Conservation (phyloP, 1,140 invertebrate genomes). For the Drosophila dunni region DNA sequence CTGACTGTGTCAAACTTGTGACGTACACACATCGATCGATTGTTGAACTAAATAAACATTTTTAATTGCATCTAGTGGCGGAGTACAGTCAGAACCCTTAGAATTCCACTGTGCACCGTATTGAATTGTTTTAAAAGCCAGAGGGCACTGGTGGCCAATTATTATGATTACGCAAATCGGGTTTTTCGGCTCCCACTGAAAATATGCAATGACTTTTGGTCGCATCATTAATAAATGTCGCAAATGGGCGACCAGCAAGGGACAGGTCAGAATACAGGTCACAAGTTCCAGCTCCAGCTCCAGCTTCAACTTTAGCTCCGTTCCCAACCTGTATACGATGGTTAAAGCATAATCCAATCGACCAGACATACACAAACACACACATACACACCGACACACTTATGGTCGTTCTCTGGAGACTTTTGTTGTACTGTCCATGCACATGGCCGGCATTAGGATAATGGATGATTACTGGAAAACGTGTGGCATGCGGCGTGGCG, state of each 20-base stretch:
- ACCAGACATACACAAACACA: conserved; percentile 42
- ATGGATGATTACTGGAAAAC: conserved; percentile 80
- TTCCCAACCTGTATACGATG: conserved; percentile 38
- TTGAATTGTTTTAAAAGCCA: conserved; percentile 56
- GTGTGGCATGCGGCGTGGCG: conserved; percentile 72
- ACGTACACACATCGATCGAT: conserved; percentile 32
- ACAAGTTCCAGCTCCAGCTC: background rate
- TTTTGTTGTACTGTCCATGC: conserved; percentile 45
- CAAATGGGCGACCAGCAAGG: conserved; percentile 18
- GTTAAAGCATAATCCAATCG: conserved; percentile 74
- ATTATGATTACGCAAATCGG: conserved; percentile 73
- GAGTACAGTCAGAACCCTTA: conserved; percentile 56
- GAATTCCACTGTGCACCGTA: conserved; percentile 26
- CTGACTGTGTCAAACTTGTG: conserved; percentile 38
- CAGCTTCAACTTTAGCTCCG: background rate
- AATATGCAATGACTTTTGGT: conserved; percentile 50
- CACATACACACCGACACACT: conserved; percentile 25
- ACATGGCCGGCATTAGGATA: conserved; percentile 77
- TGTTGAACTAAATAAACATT: conserved; percentile 42
- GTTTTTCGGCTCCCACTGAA: conserved; percentile 32
- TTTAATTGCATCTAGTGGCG: conserved; percentile 27
- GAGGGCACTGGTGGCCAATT: conserved; percentile 59
- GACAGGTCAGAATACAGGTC: conserved; percentile 11
- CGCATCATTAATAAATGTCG: conserved; percentile 77
- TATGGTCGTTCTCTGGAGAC: conserved; percentile 56